Conservation (phyloP, 2,888 invertebrate genomes). For the Galeopsomyia nigrocyanea region DNA sequence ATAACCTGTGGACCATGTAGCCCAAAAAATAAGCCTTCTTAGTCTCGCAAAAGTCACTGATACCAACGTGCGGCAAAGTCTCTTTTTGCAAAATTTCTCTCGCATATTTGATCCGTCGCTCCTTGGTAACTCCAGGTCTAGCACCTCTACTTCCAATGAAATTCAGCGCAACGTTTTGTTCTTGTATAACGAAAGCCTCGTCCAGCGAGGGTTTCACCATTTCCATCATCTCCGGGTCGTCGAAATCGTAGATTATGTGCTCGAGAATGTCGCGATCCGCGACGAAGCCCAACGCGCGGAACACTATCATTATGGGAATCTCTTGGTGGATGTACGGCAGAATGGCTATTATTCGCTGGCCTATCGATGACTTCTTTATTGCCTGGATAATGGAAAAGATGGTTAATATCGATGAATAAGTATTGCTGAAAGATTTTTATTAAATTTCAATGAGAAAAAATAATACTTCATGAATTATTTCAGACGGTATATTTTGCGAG, state of each 20-base stretch:
- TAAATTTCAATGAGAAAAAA: too few relatives aligned
- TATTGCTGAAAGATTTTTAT: neutral
- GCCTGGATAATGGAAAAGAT: conserved; percentile 73
- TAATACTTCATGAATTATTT: too few relatives aligned
- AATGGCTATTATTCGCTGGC: conserved; percentile 97
- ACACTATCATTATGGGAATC: conserved; percentile 99
- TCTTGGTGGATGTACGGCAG: conserved; percentile 99
- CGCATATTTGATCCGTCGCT: conserved; percentile 98
- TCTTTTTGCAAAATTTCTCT: conserved; percentile 99
- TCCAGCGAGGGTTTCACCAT: conserved; percentile 99
- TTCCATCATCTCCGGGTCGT: conserved; percentile 99
- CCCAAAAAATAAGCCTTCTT: conserved; percentile 99
- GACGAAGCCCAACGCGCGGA: conserved; percentile 97
- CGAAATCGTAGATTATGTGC: conserved; percentile 99
- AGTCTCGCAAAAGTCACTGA: conserved; percentile 99
- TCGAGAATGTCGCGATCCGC: conserved; percentile 99
- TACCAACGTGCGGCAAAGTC: conserved; percentile 99
- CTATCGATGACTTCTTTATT: conserved; percentile 97
- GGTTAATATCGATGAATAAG: neutral
- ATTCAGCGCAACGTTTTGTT: conserved; percentile 98
- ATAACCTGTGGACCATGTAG: conserved; percentile 98
- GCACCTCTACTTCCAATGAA: conserved; percentile 99
- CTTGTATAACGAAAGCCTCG: conserved; percentile 99
- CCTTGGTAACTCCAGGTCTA: conserved; percentile 97
- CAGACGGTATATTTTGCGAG: too few relatives aligned